Base-by-base conservation (phyloP, 2,113 vertebrate genomes). In the Eidolon helvum region DNA sequence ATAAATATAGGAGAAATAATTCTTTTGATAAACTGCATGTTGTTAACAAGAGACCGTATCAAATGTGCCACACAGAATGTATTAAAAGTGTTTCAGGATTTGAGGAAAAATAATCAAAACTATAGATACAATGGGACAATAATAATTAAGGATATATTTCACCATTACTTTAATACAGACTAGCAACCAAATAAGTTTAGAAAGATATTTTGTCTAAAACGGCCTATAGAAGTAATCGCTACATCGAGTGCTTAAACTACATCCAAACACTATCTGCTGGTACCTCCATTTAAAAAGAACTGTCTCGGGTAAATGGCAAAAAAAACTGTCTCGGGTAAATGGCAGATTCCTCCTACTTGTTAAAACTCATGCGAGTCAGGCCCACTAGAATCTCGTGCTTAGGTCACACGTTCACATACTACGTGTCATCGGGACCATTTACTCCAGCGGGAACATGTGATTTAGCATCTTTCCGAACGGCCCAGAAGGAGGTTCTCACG, bases 351-450 rank as follows among this genome's bases (percentile, higher is more conserved):
- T 53, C 26, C n/a, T 90, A 40, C 48, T 53, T 78, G 43, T 93
- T 69, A 95, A 74, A 96, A 68, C 65, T 72, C 94, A 96, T 94
- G 71, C 45, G 96, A 71, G 45, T 82, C 61, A 95, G 65, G 61
- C 75, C 93, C 15, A 50, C 19, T 72, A 72, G 57, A 96, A 43
- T 38, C 94, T 50, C 75, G 53, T 71, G 21, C 91, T 84, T 92
- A 89, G 75, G 61, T 59, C 69, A 78, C 22, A 89, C 45, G n/a
- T 57, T 80, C 48, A 83, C 48, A 65, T 48, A 57, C 10, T 33
- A 91, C 11, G 18, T 10, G 18, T 83, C 61, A 96, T 79, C 89
- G 45, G 85, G 59, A 74, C 61, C 50, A 90, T 48, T 74, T 93
- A 86, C 59, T 65, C 22, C 48, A 77, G 35, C 33, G 69, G 57